Evolutionary conservation across 2,113 vertebrate species (phyloP).

Genomic region (Dipodomys stephensi): DNA sequence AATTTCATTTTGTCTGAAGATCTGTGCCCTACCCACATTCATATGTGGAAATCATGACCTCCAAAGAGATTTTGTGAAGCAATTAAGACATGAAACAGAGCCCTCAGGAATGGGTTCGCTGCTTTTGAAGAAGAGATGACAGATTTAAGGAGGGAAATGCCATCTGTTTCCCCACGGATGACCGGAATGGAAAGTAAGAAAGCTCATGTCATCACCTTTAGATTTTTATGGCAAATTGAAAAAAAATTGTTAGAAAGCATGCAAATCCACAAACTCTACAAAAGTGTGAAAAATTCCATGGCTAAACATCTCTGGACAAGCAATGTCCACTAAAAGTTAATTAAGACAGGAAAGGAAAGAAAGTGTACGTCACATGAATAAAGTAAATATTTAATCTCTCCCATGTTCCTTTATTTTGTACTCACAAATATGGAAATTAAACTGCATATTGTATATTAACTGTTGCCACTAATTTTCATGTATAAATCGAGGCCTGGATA

Average conservation of each 20-base stretch:
- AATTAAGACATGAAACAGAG: rapidly evolving
- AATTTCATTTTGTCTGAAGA: background rate
- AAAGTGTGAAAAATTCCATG: no score
- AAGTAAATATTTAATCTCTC: background rate
- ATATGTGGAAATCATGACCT: background rate
- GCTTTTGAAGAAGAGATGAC: background rate
- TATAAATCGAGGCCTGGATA: background rate
- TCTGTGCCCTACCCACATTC: background rate
- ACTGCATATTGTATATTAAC: background rate
- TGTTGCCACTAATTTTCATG: background rate
- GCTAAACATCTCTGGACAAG: no score
- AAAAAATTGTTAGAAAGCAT: background rate
- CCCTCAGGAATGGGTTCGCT: rapidly evolving
- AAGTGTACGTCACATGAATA: no score
- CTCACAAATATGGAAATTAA: background rate
- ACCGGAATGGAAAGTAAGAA: background rate
- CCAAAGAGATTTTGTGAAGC: no score
- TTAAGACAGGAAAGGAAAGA: no score
- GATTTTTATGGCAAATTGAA: background rate
- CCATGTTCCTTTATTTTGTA: background rate
- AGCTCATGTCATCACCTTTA: background rate
- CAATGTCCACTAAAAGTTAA: no score
- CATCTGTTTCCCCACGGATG: no score
- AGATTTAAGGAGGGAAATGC: no score
- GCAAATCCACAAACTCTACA: background rate